A percentile compares a stretch with the other conserved stretches of the same genome.
These are phyloP conservation scores for Megalopta genalis DNA, from an alignment of 1,140 invertebrate genomes.

Conservation along the genomic window DNA sequence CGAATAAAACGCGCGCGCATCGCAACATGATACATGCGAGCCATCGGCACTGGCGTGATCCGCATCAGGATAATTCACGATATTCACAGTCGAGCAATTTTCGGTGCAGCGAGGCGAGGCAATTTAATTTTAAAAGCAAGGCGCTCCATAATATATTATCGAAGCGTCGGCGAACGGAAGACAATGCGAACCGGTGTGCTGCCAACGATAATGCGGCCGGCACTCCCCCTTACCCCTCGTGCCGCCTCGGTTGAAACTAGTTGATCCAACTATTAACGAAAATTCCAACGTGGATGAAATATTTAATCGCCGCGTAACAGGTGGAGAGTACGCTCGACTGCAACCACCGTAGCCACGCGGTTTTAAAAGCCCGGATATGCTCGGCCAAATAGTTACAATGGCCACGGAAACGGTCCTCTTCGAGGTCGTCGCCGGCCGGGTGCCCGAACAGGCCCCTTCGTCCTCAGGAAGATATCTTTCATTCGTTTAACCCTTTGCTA, in stretches of 20 bases:
- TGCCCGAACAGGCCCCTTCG: too few relatives aligned
- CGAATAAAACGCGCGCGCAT: not conserved
- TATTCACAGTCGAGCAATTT: slow-evolving; percentile 41
- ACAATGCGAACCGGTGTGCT: slow-evolving; percentile 8
- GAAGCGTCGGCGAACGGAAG: too few relatives aligned
- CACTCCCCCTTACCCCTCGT: too few relatives aligned
- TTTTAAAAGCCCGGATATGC: not conserved
- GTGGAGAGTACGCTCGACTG: not conserved
- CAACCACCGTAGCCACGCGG: not conserved
- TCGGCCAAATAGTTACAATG: too few relatives aligned
- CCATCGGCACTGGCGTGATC: not conserved
- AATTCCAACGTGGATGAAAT: slow-evolving; percentile 5
- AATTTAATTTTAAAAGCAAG: slow-evolving; percentile 36
- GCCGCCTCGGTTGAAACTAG: not conserved
- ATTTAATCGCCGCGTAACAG: slow-evolving; percentile 15
- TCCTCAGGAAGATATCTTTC: too few relatives aligned
- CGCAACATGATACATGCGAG: not conserved
- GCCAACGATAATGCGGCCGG: slow-evolving; percentile 14
- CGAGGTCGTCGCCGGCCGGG: too few relatives aligned
- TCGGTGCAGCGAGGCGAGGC: not conserved
- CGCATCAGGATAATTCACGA: slow-evolving; percentile 26
- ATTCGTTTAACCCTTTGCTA: too few relatives aligned
- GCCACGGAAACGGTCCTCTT: too few relatives aligned
- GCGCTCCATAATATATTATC: slow-evolving; percentile 10
- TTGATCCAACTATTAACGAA: slow-evolving; percentile 17